Conservation (phyloP, 2,888 invertebrate genomes). For the Opisthograptis luteolata region DNA sequence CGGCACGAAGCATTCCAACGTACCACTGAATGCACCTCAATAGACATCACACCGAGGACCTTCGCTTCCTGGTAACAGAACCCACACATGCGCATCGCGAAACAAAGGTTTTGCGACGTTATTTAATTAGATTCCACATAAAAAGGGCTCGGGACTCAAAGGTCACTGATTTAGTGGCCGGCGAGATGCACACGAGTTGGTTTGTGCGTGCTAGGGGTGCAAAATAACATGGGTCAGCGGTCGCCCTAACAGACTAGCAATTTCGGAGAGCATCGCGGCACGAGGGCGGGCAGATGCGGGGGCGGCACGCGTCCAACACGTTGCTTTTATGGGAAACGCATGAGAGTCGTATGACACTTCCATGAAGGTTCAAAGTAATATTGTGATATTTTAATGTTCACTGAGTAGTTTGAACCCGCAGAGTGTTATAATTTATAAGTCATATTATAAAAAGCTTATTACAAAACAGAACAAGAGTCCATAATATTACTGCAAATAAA, state of each 20-base stretch:
- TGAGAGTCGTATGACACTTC: not conserved
- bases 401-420: not conserved
- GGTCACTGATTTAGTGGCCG: conserved; percentile 63
- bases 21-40: conserved; percentile 72
- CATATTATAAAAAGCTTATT: conserved; percentile 17
- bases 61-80: conserved; percentile 68
- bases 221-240: conserved; percentile 66
- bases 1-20: conserved; percentile 70
- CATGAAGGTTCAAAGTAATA: not conserved
- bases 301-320: conserved; percentile 26
- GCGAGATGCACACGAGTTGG: conserved; percentile 51
- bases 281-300: conserved; percentile 42
- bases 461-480: conserved; percentile 24
- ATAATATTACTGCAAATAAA: conserved; percentile 44
- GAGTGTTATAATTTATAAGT: conserved; percentile 12
- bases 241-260: conserved; percentile 60
- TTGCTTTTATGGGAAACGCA: conserved; percentile 6
- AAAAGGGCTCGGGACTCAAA: conserved; percentile 55
- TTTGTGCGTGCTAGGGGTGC: conserved; percentile 56
- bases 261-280: conserved; percentile 53
- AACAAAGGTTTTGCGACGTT: conserved; percentile 46
- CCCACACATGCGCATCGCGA: conserved; percentile 40
- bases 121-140: conserved; percentile 54
- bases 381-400: conserved; percentile 1
- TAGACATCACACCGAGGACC: conserved; percentile 63